Conservation (phyloP, 1,140 invertebrate genomes). For the Pemphigus obesinymphae region DNA sequence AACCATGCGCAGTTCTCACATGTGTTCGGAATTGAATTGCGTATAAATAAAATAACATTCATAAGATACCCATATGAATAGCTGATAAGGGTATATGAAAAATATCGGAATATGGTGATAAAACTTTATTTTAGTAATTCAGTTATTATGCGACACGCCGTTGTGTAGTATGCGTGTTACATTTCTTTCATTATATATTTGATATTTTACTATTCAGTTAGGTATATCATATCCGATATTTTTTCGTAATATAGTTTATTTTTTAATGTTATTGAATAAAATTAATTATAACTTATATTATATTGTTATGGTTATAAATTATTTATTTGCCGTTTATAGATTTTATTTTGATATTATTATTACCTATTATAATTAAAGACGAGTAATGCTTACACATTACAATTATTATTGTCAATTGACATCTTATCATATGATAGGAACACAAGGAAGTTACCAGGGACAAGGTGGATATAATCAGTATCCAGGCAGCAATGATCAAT, state of each 20-base stretch:
- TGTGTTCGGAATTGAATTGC: too few relatives aligned
- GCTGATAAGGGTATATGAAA: not conserved
- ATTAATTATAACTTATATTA: not conserved
- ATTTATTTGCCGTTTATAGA: not conserved
- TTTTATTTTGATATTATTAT: not conserved
- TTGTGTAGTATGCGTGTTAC: too few relatives aligned
- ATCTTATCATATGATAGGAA: slow-evolving; percentile 44
- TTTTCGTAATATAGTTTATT: not conserved
- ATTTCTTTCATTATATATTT: not conserved
- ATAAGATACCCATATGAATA: too few relatives aligned
- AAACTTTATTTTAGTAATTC: not conserved
- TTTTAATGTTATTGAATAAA: not conserved
- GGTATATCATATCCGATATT: too few relatives aligned
- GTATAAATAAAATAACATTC: not conserved
- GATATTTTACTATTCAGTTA: too few relatives aligned
- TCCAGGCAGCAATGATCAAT: slow-evolving; percentile 52
- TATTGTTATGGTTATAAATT: not conserved
- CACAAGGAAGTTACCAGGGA: slow-evolving; percentile 57
- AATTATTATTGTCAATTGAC: slow-evolving; percentile 20
- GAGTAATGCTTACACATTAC: not conserved
- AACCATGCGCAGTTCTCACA: too few relatives aligned
- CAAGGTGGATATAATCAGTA: slow-evolving; percentile 56
- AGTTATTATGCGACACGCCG: too few relatives aligned
- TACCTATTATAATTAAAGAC: not conserved
- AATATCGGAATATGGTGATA: not conserved